These are phyloP conservation scores for Pimephales promelas DNA, from an alignment of 2,113 vertebrate genomes.

Conservation along the genomic window DNA sequence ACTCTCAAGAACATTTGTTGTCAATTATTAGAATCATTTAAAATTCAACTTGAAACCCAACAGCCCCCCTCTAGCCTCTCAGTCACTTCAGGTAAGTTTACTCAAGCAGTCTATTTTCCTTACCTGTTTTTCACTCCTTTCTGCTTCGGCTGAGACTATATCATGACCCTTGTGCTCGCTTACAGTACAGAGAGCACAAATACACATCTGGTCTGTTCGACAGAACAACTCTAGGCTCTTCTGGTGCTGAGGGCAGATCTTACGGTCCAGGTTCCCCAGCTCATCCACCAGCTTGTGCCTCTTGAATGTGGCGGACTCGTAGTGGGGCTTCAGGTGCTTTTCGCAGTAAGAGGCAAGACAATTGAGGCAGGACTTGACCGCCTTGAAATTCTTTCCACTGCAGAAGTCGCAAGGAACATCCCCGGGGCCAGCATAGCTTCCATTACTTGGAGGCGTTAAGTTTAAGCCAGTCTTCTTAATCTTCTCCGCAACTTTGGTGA, in stretches of 20 bases:
- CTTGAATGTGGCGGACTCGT: constrained; percentile 77
- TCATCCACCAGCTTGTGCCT: constrained; percentile 80
- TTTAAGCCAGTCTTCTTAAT: constrained; percentile 75
- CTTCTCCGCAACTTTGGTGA: constrained; percentile 81
- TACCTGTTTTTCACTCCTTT: constrained; percentile 81
- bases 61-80: neutral
- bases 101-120: constrained; percentile 28
- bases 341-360: constrained; percentile 81
- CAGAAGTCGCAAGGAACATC: constrained; percentile 83
- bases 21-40: neutral
- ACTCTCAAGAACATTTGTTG: neutral
- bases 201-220: constrained; percentile 69
- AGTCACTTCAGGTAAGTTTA: neutral
- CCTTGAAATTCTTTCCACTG: constrained; percentile 75
- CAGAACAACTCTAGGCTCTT: constrained; percentile 83
- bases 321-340: constrained; percentile 82
- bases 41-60: neutral
- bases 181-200: constrained; percentile 81
- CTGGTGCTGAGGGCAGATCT: constrained; percentile 80
- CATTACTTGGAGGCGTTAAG: constrained; percentile 62
- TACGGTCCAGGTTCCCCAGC: constrained; percentile 69
- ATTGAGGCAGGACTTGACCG: constrained; percentile 78
- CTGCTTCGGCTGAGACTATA: constrained; percentile 79
- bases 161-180: constrained; percentile 80
- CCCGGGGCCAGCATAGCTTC: constrained; percentile 58